Conservation (phyloP, 2,888 invertebrate species). For the Acanthacorydalis orientalis region DNA sequence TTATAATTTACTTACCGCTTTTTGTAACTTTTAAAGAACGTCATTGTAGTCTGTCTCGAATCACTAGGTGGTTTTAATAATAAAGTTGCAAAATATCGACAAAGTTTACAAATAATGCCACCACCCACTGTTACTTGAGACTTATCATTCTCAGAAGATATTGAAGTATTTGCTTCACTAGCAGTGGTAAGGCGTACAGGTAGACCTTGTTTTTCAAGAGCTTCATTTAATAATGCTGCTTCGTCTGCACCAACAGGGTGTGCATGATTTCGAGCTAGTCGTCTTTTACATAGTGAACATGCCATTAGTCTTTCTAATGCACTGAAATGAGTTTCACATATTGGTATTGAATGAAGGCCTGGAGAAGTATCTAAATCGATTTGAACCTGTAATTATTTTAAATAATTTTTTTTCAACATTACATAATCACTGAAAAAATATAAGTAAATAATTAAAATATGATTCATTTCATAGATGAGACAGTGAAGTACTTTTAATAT, state of each 20-base stretch:
- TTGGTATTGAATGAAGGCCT: slow-evolving; percentile 49
- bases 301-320: slow-evolving; percentile 55
- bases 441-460: too few relatives aligned
- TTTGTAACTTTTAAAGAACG: slow-evolving; percentile 41
- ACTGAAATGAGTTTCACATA: slow-evolving; percentile 53
- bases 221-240: slow-evolving; percentile 30
- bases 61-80: slow-evolving; percentile 47
- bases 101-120: slow-evolving; percentile 66
- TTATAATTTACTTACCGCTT: slow-evolving; percentile 32
- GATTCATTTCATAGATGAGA: too few relatives aligned
- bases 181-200: slow-evolving; percentile 50
- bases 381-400: slow-evolving; percentile 27
- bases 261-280: slow-evolving; percentile 59
- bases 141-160: background rate
- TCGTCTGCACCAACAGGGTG: slow-evolving; percentile 45
- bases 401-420: background rate
- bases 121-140: background rate
- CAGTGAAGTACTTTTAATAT: too few relatives aligned
- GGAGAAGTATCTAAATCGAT: slow-evolving; percentile 40
- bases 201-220: slow-evolving; percentile 41
- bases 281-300: slow-evolving; percentile 60
- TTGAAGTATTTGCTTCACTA: background rate
- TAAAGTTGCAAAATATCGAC: slow-evolving; percentile 60
- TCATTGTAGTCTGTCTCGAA: slow-evolving; percentile 26
- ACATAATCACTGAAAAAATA: too few relatives aligned